Conservation (phyloP, 2,888 invertebrate genomes). For the Dryobota labecula region DNA sequence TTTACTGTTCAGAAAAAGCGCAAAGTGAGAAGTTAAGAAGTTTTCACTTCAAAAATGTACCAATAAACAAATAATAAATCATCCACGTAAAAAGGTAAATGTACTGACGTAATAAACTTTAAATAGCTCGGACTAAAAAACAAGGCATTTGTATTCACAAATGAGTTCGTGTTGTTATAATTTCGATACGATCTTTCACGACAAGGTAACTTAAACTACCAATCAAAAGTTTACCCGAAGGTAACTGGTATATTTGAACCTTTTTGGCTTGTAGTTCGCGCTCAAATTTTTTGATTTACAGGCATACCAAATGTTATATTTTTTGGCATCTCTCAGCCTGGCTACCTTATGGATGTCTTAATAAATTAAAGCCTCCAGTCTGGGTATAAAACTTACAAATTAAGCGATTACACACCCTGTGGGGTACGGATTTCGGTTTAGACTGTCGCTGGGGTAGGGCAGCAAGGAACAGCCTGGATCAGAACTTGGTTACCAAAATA, state of each 20-base stretch:
- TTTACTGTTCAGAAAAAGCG: too few species aligned
- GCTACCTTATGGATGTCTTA: too few species aligned
- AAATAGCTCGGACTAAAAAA: constrained; percentile 54
- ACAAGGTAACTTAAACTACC: constrained; percentile 59
- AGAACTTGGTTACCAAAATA: not conserved
- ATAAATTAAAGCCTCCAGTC: too few species aligned
- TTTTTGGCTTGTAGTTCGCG: constrained; percentile 24
- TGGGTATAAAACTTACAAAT: too few species aligned
- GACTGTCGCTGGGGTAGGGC: too few species aligned
- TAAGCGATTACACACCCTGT: too few species aligned
- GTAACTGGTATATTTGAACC: constrained; percentile 26
- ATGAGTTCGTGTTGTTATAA: constrained; percentile 68
- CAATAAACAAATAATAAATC: constrained; percentile 38
- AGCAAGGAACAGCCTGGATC: too few species aligned
- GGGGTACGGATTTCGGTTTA: too few species aligned
- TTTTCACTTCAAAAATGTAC: not conserved
- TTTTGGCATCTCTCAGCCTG: too few species aligned
- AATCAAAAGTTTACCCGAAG: constrained; percentile 60
- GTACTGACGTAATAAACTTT: constrained; percentile 52
- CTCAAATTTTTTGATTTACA: constrained; percentile 31
- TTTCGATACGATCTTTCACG: constrained; percentile 66
- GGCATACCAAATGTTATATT: too few species aligned
- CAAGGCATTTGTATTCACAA: constrained; percentile 63
- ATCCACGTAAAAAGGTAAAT: constrained; percentile 34
- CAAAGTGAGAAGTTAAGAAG: too few species aligned